Conservation (phyloP, 2,113 vertebrate species). For the Gasterosteus aculeatus region DNA sequence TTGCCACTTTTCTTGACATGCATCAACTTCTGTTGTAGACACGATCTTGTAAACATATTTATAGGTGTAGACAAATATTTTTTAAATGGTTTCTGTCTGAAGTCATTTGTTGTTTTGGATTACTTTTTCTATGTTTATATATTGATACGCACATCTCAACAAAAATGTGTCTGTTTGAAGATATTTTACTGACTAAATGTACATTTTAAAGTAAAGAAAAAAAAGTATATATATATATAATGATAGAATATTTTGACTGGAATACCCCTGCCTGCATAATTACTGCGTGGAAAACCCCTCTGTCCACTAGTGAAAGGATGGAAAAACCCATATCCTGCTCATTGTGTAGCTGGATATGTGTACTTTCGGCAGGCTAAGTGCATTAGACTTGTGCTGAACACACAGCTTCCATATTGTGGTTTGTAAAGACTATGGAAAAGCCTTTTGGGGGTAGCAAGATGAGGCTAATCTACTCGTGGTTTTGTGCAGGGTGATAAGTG, state of each 20-base stretch:
- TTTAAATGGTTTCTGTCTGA: background rate
- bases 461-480: constrained; percentile 74
- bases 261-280: constrained; percentile 52
- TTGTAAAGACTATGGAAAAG: constrained; percentile 78
- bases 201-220: constrained; percentile 14
- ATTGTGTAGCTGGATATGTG: constrained; percentile 75
- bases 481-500: constrained; percentile 66
- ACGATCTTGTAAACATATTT: constrained; percentile 8
- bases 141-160: background rate
- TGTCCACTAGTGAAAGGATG: constrained; percentile 85
- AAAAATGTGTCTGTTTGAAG: background rate
- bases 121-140: too few species aligned
- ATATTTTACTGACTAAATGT: background rate
- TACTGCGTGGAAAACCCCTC: constrained; percentile 88
- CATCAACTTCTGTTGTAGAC: constrained; percentile 7
- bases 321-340: constrained; percentile 90
- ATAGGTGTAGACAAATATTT: constrained; percentile 2
- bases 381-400: constrained; percentile 79
- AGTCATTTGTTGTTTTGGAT: background rate
- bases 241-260: constrained; percentile 49
- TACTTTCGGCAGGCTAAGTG: constrained; percentile 82
- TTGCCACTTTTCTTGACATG: constrained; percentile 3
- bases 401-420: constrained; percentile 83
- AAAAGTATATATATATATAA: background rate
- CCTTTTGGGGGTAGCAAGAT: constrained; percentile 73